Base-by-base conservation (phyloP, 2,888 invertebrate genomes). In the Sesia apiformis region DNA sequence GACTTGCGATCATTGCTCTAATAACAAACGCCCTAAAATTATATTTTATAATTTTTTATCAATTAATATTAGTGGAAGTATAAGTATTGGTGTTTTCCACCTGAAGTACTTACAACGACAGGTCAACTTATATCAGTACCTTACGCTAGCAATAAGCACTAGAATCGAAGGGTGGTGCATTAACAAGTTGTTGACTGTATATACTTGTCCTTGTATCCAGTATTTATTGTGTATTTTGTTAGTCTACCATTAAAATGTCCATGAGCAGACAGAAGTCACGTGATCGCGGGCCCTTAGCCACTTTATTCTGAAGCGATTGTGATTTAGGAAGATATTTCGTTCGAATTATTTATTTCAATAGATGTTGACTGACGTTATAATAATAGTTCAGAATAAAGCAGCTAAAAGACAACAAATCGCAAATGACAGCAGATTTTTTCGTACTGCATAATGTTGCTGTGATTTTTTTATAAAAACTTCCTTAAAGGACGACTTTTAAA, bases 341-440 rank as follows among this genome's bases (percentile, higher is more conserved):
- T 59, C 54, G 55, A 56, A 57, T 59, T 59, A 58, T 54, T 59
- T 58, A 58, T 55, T 60, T 58, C 38, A 61, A 55, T 60, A 43
- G 54, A 54, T 69, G 61, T 40, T 69, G 84, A 84, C 84, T 84
- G 84, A 39, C 39, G 50, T 38, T 23, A 62, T 67, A 67, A 62
- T 58, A 57, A 50, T 62, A 53, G 76, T 72, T 74, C 75, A 73
- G 78, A 76, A 76, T 75, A 71, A 71, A 74, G 75, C 68, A 62
- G 76, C 78, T 66, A 23, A 54, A 39, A 53, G 8, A 40, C 40
- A 38, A 50, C 50, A 50, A 49, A 46, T 43, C 69, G 81, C 79
- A 80, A 84, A 76, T 74, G 72, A 75, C 76, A 78, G 84, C 82
- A 78, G 81, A 78, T 77, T 74, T 74, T 82, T 80, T 67, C 66